Evolutionary conservation across 2,113 vertebrate genomes (phyloP).

Genomic region (Mugil cephalus): DNA sequence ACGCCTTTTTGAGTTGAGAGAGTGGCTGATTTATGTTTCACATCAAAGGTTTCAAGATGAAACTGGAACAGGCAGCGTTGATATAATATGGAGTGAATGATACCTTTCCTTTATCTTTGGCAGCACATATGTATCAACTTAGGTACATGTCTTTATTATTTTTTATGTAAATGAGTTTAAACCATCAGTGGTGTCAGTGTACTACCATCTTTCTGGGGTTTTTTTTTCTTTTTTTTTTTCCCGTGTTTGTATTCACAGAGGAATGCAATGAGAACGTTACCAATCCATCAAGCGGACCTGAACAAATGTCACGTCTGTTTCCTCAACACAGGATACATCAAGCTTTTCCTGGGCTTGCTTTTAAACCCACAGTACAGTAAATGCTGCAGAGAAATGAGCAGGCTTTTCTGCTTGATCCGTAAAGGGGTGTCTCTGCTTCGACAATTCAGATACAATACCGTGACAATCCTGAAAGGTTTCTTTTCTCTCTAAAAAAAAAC

Average conservation of each 20-base stretch:
- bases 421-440: not conserved
- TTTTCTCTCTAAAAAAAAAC: conserved; percentile 12
- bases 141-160: not conserved
- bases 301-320: conserved; percentile 41
- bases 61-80: not conserved
- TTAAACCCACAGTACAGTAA: conserved; percentile 22
- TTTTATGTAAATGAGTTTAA: not conserved
- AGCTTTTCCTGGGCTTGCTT: conserved; percentile 10
- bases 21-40: not conserved
- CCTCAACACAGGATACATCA: not conserved
- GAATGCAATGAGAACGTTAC: conserved; percentile 9
- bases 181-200: not conserved
- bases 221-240: too few relatives aligned
- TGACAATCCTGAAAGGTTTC: conserved; percentile 29
- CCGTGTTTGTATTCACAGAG: conserved; percentile 10
- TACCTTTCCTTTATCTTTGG: not conserved
- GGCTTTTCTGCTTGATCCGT: not conserved
- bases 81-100: conserved; percentile 6
- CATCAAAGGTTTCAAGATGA: not conserved
- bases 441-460: conserved; percentile 33
- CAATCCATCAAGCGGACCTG: conserved; percentile 19
- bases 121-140: conserved; percentile 10
- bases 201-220: not conserved
- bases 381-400: conserved; percentile 4
- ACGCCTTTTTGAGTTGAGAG: not conserved